Conservation (phyloP, 2,797 vertebrate genomes). For the Botia almorhae region DNA sequence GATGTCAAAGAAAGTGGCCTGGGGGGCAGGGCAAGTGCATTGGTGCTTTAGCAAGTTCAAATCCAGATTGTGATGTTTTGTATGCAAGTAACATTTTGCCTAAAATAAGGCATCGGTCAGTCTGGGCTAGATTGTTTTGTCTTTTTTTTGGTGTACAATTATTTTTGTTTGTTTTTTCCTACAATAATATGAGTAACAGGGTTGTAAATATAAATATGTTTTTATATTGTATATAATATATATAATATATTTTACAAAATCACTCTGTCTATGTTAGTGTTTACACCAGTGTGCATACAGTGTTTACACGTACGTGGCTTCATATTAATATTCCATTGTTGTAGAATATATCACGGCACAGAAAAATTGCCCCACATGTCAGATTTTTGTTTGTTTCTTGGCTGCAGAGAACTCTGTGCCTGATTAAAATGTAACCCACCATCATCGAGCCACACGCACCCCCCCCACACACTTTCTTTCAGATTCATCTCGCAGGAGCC, state of each 20-base stretch:
- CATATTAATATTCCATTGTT: too few species aligned
- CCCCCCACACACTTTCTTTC: constrained; percentile 66
- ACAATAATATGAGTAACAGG: too few species aligned
- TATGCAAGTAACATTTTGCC: neutral
- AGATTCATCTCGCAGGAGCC: constrained; percentile 72
- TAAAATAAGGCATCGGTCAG: too few species aligned
- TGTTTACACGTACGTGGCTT: too few species aligned
- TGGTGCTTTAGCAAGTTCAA: neutral
- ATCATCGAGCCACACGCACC: constrained; percentile 19
- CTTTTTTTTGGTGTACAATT: too few species aligned
- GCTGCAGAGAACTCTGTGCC: constrained; percentile 47
- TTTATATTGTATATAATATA: too few species aligned
- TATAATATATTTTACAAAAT: too few species aligned
- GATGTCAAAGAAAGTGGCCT: neutral
- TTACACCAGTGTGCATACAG: too few species aligned
- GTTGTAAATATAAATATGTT: too few species aligned
- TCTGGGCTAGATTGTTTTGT: too few species aligned
- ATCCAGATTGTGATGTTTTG: neutral
- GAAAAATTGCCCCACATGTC: neutral
- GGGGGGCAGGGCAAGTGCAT: neutral
- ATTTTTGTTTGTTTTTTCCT: too few species aligned
- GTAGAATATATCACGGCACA: neutral
- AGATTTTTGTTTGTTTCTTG: constrained; percentile 61
- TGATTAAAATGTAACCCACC: constrained; percentile 52
- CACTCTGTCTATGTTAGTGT: too few species aligned